Evolutionary conservation across 2,113 vertebrate species (phyloP), one percentile per base, ranked within the genome.

Genomic region (Platichthys stellatus): DNA sequence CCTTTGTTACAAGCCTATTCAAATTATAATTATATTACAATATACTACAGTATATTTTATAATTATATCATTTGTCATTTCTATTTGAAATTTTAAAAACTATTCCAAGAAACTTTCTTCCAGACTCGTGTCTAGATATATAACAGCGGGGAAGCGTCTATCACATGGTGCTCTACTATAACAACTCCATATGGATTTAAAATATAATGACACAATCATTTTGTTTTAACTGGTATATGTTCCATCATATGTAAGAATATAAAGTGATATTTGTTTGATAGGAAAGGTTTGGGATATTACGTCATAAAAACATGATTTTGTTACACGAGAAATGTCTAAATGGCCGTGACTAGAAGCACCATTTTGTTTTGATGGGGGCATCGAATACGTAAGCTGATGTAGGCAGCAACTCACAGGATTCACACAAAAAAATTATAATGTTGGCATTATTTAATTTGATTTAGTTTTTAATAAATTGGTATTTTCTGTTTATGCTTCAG

Each of bases 401-500:
- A 28, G 28, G 28, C 0, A 51, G 51, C 28, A 71, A 61, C 53
- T 38, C 26, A 38, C 60, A 71, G 24, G 51, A 47, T 70, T n/a
- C 12, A 40, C 4, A 18, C 4, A 21, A 9, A 9, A 24, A 20
- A 45, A 35, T 23, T 23, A 23, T 23, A 23, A 23, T 23, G 23
- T 23, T 23, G 23, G 23, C 23, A 23, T 23, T 1, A 23, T 23
- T 23, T n/a, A 28, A 28, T 12, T 21, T 53, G 20, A 45, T 64
- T 59, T 7, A 23, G 20, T 61, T 66, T 51, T 60, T 54, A 35
- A 45, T 38, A 24, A 47, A 20, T 2, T n/a, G 23, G 9, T 11
- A 20, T 24, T 3, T 31, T 65, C n/a, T 49, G 40, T 57, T 71
- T n/a, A 60, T 49, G 18, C 53, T 70, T 62, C 20, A 51, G 53